Percentiles rank a stretch among this genome's conserved stretches.
Evolutionary conservation across 2,113 vertebrate species (phyloP).

Genomic region (Ceyx margarethae): DNA sequence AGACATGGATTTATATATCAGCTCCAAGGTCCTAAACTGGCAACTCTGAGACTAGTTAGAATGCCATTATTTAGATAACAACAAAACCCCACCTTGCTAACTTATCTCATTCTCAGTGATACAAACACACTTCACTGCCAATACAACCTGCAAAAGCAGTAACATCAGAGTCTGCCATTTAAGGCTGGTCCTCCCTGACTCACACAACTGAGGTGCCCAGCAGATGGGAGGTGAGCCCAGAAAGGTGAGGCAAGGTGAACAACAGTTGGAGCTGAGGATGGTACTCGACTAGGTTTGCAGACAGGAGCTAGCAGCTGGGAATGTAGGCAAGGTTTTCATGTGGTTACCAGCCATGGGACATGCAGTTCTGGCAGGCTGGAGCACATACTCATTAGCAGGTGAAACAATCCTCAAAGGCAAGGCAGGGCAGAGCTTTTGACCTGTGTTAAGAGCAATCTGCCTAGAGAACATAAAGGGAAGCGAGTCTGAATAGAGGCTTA

Average conservation of each 20-base stretch:
- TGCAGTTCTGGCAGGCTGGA: conserved; percentile 37
- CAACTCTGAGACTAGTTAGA: not conserved
- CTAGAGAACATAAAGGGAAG: not conserved
- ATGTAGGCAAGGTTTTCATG: not conserved
- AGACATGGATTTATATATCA: not conserved
- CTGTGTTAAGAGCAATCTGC: not conserved
- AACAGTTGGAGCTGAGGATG: not conserved
- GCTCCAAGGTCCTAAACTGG: not conserved
- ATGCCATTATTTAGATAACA: not conserved
- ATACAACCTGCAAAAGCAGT: not conserved
- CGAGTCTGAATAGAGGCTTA: not conserved
- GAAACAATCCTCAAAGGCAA: not conserved
- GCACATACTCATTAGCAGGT: not conserved
- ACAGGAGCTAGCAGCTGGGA: conserved; percentile 56
- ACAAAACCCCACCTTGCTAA: not conserved
- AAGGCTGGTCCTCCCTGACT: not conserved
- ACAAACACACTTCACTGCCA: fast-evolving
- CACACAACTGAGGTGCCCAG: not conserved
- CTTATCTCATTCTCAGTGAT: not conserved
- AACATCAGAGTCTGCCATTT: not conserved
- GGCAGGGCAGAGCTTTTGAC: conserved; percentile 20
- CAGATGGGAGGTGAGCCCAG: conserved; percentile 11
- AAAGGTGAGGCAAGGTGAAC: not conserved
- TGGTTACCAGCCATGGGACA: not conserved
- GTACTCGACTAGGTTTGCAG: conserved; percentile 28